Base-by-base conservation (phyloP, 2,113 vertebrate genomes). In the Oenanthe oenanthe region DNA sequence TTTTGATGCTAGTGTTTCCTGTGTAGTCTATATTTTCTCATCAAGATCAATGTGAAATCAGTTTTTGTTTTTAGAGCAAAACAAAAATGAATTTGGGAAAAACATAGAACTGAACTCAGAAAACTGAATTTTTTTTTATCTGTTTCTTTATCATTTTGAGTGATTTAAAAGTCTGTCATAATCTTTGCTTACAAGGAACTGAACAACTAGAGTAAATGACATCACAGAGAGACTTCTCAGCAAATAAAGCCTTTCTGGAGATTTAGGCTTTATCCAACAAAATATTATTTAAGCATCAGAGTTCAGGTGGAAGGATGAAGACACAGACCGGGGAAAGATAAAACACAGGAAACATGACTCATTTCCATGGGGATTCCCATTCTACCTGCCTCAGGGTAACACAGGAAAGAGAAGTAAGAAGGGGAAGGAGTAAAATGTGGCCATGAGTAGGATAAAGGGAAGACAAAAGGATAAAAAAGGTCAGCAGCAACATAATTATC, bases 291-390 rank as follows among this genome's bases (percentile, higher is more conserved):
- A 88, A 38, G 8, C 8, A 80, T 12, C 26, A 73, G 29, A 66
- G 51, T 79, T 79, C n/a, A 80, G 40, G 19, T 18, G 65, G 50
- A 95, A 85, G 22, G 40, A 77, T 60, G 65, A 84, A 81, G 65
- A 71, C 24, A 22, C 4, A 72, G 43, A 57, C 9, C 6, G 24
- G 15, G 16, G 25, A 90, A 92, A 78, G 36, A 72, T 42, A 31
- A 96, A 87, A 75, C 21, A 71, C n/a, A 79, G 81, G 90, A 94
- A 94, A 70, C 51, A 75, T 80, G 43, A 79, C 50, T 93, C 10
- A 80, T 76, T 94, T 92, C 74, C 71, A 50, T 12, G 2, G 36
- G 36, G 48, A 85, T 79, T 82, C 62, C 83, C 51, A 45, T 76
- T 88, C 71, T 85, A 80, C 56, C 63, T 93, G 47, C 82, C 70